Evolutionary conservation across 2,113 vertebrate genomes (phyloP), one percentile per base, ranked within the genome.

Genomic region (Chlamydotis undulata): DNA sequence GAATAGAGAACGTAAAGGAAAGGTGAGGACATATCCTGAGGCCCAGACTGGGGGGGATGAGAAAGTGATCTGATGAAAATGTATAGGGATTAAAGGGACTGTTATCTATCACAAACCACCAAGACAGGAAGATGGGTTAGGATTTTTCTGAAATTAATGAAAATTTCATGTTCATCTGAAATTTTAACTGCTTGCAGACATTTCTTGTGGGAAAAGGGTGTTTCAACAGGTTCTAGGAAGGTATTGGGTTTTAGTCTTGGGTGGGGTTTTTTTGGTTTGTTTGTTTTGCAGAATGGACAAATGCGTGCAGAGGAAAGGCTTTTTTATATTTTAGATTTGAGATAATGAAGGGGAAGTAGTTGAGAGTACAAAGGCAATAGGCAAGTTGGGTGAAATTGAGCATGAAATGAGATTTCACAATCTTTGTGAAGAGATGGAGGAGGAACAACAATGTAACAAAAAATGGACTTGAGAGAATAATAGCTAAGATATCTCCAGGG

Each of bases 351-450:
- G 37, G 60, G 55, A 94, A 79, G 57, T 88, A 83, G 61, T 70
- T 76, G 63, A 88, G 57, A 84, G n/a, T 73, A 80, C n/a, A 73
- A 88, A 96, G 61, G 82, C 52, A 93, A 78, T 71, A 84, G 87
- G 56, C 35, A 94, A 95, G 83, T 96, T 91, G 52, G n/a, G 81
- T 94, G 94, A 91, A 97, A 97, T 91, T 96, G 87, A 95, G 91
- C 93, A 82, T 89, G 94, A 97, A 97, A 96, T 96, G 93, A 96
- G 91, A 95, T 96, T 95, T 96, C 77, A 64, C 39, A 75, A 91
- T 87, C 90, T 91, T 93, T 82, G 22, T 6, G 4, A 85, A 92
- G 67, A 67, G 76, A 80, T 57, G 63, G 41, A 92, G 26, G 52
- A 82, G 23, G n/a, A 94, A 89, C 39, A 93, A 64, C 86, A 68